phyloP scores from a whole-genome alignment of 2,888 invertebrate genomes.

The Mesodorylaimus sp. region DNA sequence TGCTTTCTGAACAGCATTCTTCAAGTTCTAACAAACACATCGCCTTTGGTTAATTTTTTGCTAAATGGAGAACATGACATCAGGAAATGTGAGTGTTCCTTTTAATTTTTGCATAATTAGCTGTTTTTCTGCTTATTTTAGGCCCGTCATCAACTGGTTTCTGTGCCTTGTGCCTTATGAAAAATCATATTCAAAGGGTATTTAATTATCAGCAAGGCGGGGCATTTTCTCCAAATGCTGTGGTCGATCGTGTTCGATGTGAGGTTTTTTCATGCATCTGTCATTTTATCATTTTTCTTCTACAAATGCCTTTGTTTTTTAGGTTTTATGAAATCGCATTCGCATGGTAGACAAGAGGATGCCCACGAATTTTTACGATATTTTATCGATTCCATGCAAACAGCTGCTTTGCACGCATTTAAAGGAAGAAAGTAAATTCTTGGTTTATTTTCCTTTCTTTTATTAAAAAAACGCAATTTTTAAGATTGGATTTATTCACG shows the following conservation, averaged over 20 bases:
- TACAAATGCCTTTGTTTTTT: conserved; percentile 12
- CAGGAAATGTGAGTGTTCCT: too few species aligned
- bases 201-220: too few species aligned
- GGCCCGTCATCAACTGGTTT: too few species aligned
- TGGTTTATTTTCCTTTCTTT: neutral
- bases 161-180: too few species aligned
- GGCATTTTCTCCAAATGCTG: too few species aligned
- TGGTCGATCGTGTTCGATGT: too few species aligned
- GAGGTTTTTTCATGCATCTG: too few species aligned
- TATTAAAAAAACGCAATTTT: neutral
- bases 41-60: conserved; percentile 34
- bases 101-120: too few species aligned
- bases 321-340: conserved; percentile 60
- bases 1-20: conserved; percentile 88
- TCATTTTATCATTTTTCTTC: too few species aligned
- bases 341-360: conserved; percentile 83
- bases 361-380: conserved; percentile 90
- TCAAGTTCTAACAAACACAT: conserved; percentile 42
- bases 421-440: neutral
- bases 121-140: too few species aligned
- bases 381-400: conserved; percentile 82
- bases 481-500: conserved; percentile 61
- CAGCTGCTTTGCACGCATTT: conserved; percentile 47
- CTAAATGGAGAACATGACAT: conserved; percentile 17
- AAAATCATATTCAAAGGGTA: too few species aligned